Conservation (phyloP, 1,140 invertebrate species). For the Steinernema feltiae region DNA sequence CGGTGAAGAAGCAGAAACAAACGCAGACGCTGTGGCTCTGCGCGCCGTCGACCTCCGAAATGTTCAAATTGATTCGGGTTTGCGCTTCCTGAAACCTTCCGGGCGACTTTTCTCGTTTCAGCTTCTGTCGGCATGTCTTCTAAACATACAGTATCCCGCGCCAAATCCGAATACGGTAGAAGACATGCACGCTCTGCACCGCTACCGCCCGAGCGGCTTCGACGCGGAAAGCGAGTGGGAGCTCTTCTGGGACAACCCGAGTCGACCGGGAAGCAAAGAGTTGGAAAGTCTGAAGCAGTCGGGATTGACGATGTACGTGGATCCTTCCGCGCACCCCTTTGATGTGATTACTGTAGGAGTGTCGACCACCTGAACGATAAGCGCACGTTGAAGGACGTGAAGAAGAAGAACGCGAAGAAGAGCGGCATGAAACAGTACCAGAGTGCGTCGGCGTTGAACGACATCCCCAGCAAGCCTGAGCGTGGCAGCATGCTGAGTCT, state of each 20-base stretch:
- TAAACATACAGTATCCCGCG: conserved; percentile 12
- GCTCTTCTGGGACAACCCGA: conserved; percentile 35
- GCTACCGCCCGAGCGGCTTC: conserved; percentile 21
- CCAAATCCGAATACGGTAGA: conserved; percentile 20
- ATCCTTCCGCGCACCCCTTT: not conserved
- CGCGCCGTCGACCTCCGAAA: not conserved
- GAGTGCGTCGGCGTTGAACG: not conserved
- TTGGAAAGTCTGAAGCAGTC: not conserved
- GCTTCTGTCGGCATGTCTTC: not conserved
- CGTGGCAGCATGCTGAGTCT: not conserved
- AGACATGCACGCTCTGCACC: conserved; percentile 26
- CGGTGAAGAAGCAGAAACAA: conserved; percentile 15
- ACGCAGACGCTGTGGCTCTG: not conserved
- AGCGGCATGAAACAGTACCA: not conserved
- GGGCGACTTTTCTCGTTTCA: not conserved
- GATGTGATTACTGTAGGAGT: not conserved
- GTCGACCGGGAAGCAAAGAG: not conserved
- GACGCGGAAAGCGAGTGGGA: conserved; percentile 30
- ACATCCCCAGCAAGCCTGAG: not conserved
- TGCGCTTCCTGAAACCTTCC: not conserved
- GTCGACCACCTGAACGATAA: conserved; percentile 4
- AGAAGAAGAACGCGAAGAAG: not conserved
- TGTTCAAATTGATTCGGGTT: not conserved
- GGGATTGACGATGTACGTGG: not conserved
- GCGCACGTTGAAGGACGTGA: not conserved